Conservation (phyloP, 1,140 invertebrate genomes). For the Cylas formicarius region DNA sequence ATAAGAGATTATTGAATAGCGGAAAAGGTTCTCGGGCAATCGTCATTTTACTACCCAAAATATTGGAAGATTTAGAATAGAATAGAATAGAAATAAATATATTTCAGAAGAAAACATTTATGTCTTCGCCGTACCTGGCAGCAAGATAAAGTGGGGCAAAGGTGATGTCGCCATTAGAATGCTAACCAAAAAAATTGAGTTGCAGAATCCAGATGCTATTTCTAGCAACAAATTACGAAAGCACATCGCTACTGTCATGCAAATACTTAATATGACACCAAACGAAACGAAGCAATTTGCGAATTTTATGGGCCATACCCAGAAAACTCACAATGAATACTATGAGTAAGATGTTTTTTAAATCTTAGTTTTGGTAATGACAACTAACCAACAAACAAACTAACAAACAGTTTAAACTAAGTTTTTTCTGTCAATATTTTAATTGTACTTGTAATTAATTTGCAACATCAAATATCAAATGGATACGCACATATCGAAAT, state of each 20-base stretch:
- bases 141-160: conserved; percentile 22
- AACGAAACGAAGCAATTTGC: conserved; percentile 24
- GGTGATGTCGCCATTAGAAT: conserved; percentile 19
- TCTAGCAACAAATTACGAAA: conserved; percentile 23
- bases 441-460: too few relatives aligned
- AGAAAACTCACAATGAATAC: conserved; percentile 25
- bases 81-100: conserved; percentile 12
- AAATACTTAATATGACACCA: conserved; percentile 23
- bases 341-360: conserved; percentile 25
- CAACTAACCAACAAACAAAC: too few relatives aligned
- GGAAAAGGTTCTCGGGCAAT: conserved; percentile 22
- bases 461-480: too few relatives aligned
- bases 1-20: conserved; percentile 22
- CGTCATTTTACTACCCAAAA: conserved; percentile 22
- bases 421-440: too few relatives aligned
- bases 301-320: conserved; percentile 24
- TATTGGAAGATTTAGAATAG: conserved; percentile 15
- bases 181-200: conserved; percentile 17
- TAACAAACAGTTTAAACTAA: too few relatives aligned
- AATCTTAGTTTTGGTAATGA: too few relatives aligned
- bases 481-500: too few relatives aligned
- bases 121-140: conserved; percentile 21
- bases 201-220: conserved; percentile 18
- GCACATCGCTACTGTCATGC: conserved; percentile 26
- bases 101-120: conserved; percentile 10